Conservation (phyloP, 2,113 vertebrate species). For the Trematomus loennbergii region DNA sequence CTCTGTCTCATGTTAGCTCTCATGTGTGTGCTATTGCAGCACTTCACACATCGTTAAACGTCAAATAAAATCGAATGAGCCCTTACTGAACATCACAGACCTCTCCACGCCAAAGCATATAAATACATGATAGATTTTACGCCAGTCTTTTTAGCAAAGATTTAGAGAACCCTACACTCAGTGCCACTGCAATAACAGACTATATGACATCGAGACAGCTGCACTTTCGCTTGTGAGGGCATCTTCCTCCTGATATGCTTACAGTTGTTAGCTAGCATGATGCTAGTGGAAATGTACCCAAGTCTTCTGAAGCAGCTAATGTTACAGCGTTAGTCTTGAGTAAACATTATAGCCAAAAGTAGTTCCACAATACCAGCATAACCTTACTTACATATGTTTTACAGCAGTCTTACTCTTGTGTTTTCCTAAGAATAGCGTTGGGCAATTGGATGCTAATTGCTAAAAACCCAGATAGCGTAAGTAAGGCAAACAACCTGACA, state of each 20-base stretch:
- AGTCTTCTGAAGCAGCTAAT: not conserved
- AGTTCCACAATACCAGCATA: not conserved
- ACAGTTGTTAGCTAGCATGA: conserved; percentile 16
- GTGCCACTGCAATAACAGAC: not conserved
- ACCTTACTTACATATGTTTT: not conserved
- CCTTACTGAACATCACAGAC: not conserved
- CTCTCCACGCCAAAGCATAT: too few relatives aligned
- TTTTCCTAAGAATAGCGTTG: not conserved
- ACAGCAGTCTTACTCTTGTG: not conserved
- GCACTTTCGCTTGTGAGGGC: not conserved
- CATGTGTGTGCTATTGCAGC: not conserved
- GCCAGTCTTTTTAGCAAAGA: not conserved
- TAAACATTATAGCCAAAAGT: not conserved
- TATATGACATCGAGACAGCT: not conserved
- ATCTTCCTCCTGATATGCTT: not conserved
- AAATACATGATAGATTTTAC: not conserved
- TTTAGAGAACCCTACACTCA: not conserved
- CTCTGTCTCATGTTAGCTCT: not conserved
- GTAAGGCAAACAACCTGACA: not conserved
- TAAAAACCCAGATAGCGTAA: conserved; percentile 15
- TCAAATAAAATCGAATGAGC: not conserved
- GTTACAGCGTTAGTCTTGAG: not conserved
- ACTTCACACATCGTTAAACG: not conserved
- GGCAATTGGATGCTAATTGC: conserved; percentile 13
- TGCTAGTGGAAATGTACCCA: conserved; percentile 12